A percentile compares a stretch with the other conserved stretches of the same genome.
phyloP scores from a whole-genome alignment of 2,113 vertebrate genomes.

The Pao palembangensis region DNA sequence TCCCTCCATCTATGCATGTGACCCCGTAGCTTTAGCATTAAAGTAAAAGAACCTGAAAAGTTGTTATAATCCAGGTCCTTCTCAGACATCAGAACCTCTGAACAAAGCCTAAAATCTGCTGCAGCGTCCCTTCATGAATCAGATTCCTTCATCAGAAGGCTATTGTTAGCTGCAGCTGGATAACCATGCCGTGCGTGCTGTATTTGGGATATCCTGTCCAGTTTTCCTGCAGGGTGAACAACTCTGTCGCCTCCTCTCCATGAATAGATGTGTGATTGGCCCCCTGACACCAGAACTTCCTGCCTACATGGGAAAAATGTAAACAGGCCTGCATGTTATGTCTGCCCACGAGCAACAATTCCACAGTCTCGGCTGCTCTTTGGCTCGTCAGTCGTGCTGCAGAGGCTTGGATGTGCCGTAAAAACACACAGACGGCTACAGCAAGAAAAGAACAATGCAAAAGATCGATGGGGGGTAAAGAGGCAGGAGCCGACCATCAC shows the following conservation, averaged over 20 bases:
- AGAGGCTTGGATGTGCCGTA: background rate
- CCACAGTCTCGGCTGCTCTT: conserved; percentile 60
- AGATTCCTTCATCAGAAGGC: conserved; percentile 37
- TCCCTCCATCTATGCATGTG: too few species aligned
- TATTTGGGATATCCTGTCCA: conserved; percentile 58
- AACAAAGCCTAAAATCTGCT: conserved; percentile 46
- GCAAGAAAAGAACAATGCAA: background rate
- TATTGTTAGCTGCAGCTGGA: conserved; percentile 57
- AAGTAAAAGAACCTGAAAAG: too few species aligned
- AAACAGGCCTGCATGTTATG: conserved; percentile 79
- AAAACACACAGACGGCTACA: too few species aligned
- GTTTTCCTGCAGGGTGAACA: conserved; percentile 29
- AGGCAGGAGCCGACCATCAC: too few species aligned
- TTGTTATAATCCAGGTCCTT: too few species aligned
- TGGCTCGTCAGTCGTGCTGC: conserved; percentile 4
- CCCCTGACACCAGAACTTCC: conserved; percentile 60
- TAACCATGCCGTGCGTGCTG: conserved; percentile 36
- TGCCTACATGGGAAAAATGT: conserved; percentile 75
- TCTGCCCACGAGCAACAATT: conserved; percentile 67
- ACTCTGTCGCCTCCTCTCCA: conserved; percentile 39
- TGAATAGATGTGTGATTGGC: conserved; percentile 56
- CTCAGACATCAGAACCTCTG: conserved; percentile 15
- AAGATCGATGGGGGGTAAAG: too few species aligned
- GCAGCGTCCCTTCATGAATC: conserved; percentile 43
- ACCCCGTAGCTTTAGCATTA: too few species aligned